Evolutionary conservation across 2,113 vertebrate species (phyloP).

Genomic region (Dromaius novaehollandiae): DNA sequence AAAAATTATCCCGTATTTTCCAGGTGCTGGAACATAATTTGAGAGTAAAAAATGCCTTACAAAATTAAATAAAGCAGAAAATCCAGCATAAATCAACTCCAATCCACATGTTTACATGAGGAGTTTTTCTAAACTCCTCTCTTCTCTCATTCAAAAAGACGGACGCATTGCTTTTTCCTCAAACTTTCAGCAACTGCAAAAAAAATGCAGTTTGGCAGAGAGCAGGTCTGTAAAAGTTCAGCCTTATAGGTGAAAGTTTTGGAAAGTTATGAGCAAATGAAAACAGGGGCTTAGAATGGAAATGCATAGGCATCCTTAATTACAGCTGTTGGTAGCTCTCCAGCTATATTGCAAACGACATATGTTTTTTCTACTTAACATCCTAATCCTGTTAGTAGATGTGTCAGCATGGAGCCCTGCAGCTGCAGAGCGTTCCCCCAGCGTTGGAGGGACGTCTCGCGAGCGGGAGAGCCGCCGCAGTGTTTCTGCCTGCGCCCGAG

Average conservation of each 20-base stretch:
- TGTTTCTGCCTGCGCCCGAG: not conserved
- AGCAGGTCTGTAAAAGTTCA: conserved; percentile 28
- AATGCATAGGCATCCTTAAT: conserved; percentile 65
- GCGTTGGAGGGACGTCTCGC: rapidly evolving
- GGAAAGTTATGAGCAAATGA: conserved; percentile 57
- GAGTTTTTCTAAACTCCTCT: not conserved
- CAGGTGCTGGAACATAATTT: not conserved
- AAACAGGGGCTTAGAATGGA: conserved; percentile 54
- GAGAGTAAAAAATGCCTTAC: not conserved
- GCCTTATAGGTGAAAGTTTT: conserved; percentile 54
- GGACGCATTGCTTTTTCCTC: not conserved
- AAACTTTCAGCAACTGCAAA: conserved; percentile 29
- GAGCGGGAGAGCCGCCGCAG: not conserved
- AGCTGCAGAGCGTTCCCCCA: not conserved
- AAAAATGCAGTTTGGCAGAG: not conserved
- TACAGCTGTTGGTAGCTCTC: conserved; percentile 60
- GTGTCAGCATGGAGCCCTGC: conserved; percentile 27
- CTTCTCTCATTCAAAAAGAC: conserved; percentile 18
- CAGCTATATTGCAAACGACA: conserved; percentile 10
- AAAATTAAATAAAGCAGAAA: conserved; percentile 1
- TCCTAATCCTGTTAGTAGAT: conserved; percentile 53
- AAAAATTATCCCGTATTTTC: not conserved
- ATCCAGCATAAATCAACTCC: not conserved
- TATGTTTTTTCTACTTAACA: conserved; percentile 39
- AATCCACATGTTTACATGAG: not conserved